Evolutionary conservation across 2,113 vertebrate genomes (phyloP).

Genomic region (Pitta sordida): DNA sequence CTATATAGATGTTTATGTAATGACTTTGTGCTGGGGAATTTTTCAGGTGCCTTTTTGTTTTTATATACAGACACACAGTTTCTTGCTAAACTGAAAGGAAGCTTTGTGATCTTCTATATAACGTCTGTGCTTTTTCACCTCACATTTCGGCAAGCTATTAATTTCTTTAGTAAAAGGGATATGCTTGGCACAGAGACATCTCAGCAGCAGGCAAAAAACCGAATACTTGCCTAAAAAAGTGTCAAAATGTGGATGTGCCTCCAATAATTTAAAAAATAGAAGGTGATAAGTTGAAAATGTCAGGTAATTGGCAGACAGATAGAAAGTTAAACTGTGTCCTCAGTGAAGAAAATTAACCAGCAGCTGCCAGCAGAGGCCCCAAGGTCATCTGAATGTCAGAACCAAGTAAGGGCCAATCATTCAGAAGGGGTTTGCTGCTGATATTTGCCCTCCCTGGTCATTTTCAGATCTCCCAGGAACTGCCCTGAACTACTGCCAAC

Average conservation of each 20-base stretch:
- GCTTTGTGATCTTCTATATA: background rate
- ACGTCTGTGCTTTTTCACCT: background rate
- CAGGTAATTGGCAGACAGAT: slow-evolving; percentile 86
- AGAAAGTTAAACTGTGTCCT: slow-evolving; percentile 87
- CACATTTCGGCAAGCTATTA: background rate
- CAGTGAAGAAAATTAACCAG: slow-evolving; percentile 86
- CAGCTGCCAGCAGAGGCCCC: slow-evolving; percentile 80
- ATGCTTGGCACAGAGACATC: slow-evolving; percentile 24
- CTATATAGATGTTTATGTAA: background rate
- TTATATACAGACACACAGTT: background rate
- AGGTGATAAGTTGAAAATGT: slow-evolving; percentile 86
- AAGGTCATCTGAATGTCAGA: slow-evolving; percentile 95
- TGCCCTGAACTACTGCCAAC: slow-evolving; percentile 83
- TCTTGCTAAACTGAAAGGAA: background rate
- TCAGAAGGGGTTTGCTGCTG: slow-evolving; percentile 84
- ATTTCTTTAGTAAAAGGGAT: slow-evolving; percentile 37
- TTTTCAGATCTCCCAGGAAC: slow-evolving; percentile 78
- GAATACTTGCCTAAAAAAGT: slow-evolving; percentile 67
- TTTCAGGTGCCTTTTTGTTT: background rate
- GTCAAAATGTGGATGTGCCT: slow-evolving; percentile 81
- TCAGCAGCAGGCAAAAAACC: slow-evolving; percentile 39
- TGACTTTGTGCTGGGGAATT: background rate
- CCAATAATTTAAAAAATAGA: slow-evolving; percentile 84
- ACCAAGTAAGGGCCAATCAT: slow-evolving; percentile 89
- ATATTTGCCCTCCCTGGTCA: slow-evolving; percentile 79